Evolutionary conservation across 2,888 invertebrate species (phyloP), one percentile per base, ranked within the genome.

Genomic region (Euplagia quadripunctaria): DNA sequence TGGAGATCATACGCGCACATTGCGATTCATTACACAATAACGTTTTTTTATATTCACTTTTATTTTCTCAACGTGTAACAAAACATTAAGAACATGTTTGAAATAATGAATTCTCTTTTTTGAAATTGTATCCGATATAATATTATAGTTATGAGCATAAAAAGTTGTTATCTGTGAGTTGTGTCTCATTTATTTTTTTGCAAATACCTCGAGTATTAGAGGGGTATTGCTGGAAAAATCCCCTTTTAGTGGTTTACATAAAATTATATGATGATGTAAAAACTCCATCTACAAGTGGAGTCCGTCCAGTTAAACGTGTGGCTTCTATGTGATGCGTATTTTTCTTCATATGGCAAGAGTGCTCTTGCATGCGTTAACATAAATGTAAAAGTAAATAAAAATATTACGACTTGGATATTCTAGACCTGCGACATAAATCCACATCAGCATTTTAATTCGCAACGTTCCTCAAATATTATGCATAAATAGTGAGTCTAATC

Each of bases 401-500:
- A n/a, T 11, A n/a, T 5, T 3, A 55, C 3, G 3, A 42, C 42
- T 9, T 64, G 42, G 1, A 64, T 4, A 64, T 42, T 64, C 9
- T 4, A n/a, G 41, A 71, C 66, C 63, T 65, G 58, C 71, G 7
- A 55, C 20, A 63, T 55, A 46, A 67, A 20, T 69, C 46, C 12
- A 42, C 41, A 61, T 64, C 46, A 68, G 51, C 68, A 73, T 31
- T 31, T 61, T 61, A 31, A 61, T 61, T 61, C 4, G 14, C 20
- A 14, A 31, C 5, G 1, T 81, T 79, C 65, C 67, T 55, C 55
- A 16, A 68, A 79, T 71, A 73, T 74, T 69, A 55, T 75, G 78
- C 70, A 75, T 80, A 78, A 79, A 68, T 43, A 73, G 17, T 68
- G 46, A 61, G n/a, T 71, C 73, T 70, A 82, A 68, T 68, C 66